These are phyloP conservation scores for Drosophila merina DNA, from an alignment of 2,888 invertebrate genomes.

Conservation along the genomic window DNA sequence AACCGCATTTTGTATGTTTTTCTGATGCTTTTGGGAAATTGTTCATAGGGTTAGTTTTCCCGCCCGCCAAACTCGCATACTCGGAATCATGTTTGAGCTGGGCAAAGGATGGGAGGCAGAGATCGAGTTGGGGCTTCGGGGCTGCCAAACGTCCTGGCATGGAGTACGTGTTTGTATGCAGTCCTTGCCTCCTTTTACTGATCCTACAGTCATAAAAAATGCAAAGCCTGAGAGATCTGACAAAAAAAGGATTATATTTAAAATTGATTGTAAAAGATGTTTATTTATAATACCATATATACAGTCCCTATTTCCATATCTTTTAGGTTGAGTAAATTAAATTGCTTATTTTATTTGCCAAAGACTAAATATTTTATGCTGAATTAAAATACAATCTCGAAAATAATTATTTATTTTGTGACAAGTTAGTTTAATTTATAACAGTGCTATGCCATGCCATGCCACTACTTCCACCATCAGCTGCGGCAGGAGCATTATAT, in stretches of 20 bases:
- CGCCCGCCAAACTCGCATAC: slow-evolving; percentile 34
- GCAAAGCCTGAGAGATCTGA: neutral
- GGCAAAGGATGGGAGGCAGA: slow-evolving; percentile 9
- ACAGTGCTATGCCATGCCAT: slow-evolving; percentile 6
- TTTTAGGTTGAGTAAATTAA: neutral
- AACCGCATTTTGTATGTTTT: slow-evolving; percentile 77
- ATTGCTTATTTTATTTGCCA: too few relatives aligned
- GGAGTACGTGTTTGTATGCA: slow-evolving; percentile 70
- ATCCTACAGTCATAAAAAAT: slow-evolving; percentile 14
- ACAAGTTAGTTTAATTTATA: slow-evolving; percentile 5
- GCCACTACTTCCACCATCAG: slow-evolving; percentile 20
- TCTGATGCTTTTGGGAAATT: slow-evolving; percentile 64
- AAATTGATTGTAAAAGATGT: neutral
- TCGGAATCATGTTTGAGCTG: slow-evolving; percentile 43
- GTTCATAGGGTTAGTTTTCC: slow-evolving; percentile 70
- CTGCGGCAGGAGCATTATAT: slow-evolving; percentile 71
- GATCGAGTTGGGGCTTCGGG: slow-evolving; percentile 20
- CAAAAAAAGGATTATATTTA: neutral
- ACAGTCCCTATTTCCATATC: neutral
- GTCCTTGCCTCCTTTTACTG: slow-evolving; percentile 40
- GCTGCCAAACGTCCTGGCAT: slow-evolving; percentile 63
- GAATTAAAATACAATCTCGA: too few relatives aligned
- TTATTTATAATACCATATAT: neutral
- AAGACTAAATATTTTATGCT: too few relatives aligned
- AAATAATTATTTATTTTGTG: neutral